phyloP scores from a whole-genome alignment of 2,888 invertebrate genomes.

The Clepsis dumicolana region DNA sequence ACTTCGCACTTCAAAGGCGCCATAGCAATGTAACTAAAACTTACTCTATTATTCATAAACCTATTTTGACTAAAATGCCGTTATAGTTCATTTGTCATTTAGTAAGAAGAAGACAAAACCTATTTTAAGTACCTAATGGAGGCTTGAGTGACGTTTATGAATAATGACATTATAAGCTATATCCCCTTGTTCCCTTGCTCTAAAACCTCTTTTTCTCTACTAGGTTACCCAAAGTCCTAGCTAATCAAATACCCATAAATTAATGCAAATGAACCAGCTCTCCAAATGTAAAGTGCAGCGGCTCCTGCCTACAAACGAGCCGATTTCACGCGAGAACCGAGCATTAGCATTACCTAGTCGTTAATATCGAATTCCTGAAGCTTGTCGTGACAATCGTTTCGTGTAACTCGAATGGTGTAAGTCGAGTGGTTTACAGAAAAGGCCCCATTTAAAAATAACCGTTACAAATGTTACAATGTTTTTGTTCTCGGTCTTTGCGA shows the following conservation, averaged over 20 bases:
- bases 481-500: slow-evolving; percentile 26
- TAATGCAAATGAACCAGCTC: slow-evolving; percentile 37
- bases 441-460: slow-evolving; percentile 44
- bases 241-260: slow-evolving; percentile 34
- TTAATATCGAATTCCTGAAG: slow-evolving; percentile 64
- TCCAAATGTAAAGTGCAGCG: slow-evolving; percentile 48
- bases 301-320: slow-evolving; percentile 55
- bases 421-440: slow-evolving; percentile 63
- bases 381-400: slow-evolving; percentile 60
- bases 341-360: slow-evolving; percentile 63
- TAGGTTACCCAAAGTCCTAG: not conserved
- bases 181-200: too few species aligned
- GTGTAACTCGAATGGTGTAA: slow-evolving; percentile 47
- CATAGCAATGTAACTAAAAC: too few species aligned
- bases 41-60: too few species aligned
- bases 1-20: too few species aligned
- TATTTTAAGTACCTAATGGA: too few species aligned
- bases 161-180: too few species aligned
- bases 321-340: slow-evolving; percentile 57
- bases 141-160: too few species aligned
- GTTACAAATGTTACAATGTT: slow-evolving; percentile 37
- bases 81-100: too few species aligned
- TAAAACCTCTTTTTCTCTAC: not conserved
- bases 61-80: too few species aligned
- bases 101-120: too few species aligned